A percentile compares a stretch with the other conserved stretches of the same genome.
phyloP scores from a whole-genome alignment of 2,113 vertebrate genomes.

The Tonatia bakeri region DNA sequence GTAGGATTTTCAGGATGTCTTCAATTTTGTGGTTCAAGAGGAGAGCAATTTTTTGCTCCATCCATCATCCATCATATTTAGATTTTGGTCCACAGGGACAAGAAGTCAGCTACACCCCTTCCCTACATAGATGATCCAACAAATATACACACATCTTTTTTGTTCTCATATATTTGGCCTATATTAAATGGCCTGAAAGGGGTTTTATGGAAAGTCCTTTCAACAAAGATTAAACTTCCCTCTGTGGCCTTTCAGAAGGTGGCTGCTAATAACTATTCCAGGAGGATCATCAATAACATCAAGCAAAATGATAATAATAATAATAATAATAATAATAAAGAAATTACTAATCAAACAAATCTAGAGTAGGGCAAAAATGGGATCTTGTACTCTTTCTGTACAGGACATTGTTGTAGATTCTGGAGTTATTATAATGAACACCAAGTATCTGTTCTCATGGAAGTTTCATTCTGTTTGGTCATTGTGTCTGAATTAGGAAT shows the following conservation, averaged over 20 bases:
- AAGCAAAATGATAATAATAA: not conserved
- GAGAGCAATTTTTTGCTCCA: not conserved
- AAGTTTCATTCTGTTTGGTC: not conserved
- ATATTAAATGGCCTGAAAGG: not conserved
- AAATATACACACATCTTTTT: not conserved
- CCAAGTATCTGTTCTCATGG: not conserved
- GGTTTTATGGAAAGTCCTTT: not conserved
- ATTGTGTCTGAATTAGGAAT: not conserved
- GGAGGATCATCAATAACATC: not conserved
- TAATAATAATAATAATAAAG: not conserved
- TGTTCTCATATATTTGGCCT: not conserved
- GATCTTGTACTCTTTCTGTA: not conserved
- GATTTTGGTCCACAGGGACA: not conserved
- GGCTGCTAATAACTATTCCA: not conserved
- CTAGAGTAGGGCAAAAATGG: not conserved
- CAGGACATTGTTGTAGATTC: not conserved
- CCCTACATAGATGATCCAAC: not conserved
- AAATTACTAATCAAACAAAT: not conserved
- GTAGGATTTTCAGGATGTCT: not conserved
- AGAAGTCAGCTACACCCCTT: not conserved
- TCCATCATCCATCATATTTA: not conserved
- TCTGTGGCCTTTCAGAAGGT: not conserved
- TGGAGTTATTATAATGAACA: not conserved
- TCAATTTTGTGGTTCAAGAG: not conserved
- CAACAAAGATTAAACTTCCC: not conserved